phyloP scores from a whole-genome alignment of 2,797 vertebrate genomes.

The Hafferia zeledoni region DNA sequence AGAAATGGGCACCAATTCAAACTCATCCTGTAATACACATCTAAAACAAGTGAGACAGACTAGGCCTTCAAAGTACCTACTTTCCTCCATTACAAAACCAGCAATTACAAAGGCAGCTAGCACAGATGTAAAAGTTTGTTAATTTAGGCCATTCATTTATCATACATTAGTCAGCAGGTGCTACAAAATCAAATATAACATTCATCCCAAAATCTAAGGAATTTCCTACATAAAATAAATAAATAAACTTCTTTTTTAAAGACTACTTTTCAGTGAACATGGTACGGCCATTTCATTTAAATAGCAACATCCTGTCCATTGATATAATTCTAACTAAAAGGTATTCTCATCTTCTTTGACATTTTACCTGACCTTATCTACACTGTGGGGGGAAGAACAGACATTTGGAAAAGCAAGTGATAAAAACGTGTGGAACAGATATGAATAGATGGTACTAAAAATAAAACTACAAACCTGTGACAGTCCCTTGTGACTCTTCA shows the following conservation, averaged over 20 bases:
- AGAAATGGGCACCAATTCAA: not conserved
- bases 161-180: not conserved
- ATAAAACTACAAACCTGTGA: conserved; percentile 60
- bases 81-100: not conserved
- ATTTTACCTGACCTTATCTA: not conserved
- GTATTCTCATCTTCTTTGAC: not conserved
- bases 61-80: not conserved
- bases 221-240: not conserved
- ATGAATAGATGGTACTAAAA: not conserved
- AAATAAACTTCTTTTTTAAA: not conserved
- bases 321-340: not conserved
- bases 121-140: not conserved
- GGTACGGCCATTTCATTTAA: not conserved
- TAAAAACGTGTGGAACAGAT: not conserved
- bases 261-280: not conserved
- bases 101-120: not conserved
- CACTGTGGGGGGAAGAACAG: not conserved
- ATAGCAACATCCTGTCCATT: not conserved
- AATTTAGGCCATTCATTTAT: not conserved
- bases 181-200: not conserved
- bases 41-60: not conserved
- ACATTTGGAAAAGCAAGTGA: not conserved
- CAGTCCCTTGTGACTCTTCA: conserved; percentile 80
- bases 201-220: not conserved
- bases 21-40: not conserved